phyloP scores from a whole-genome alignment of 1,140 invertebrate genomes.

The Aphelenchoides avenae region DNA sequence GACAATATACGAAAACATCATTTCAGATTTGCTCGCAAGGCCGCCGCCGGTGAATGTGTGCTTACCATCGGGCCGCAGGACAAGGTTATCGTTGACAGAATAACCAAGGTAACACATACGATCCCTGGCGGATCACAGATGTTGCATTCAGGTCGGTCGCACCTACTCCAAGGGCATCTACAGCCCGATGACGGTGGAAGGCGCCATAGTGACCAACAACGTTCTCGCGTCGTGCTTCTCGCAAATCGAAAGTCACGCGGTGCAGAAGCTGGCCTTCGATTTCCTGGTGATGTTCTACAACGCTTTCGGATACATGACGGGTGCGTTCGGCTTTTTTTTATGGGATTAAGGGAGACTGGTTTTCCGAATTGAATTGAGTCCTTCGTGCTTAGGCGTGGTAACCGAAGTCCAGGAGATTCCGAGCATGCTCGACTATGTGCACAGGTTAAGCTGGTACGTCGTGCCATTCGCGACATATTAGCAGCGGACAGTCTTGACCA shows the following conservation, averaged over 20 bases:
- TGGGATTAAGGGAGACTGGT: not conserved
- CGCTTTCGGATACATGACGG: conserved; percentile 38
- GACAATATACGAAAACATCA: not conserved
- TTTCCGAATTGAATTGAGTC: not conserved
- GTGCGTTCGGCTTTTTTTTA: conserved; percentile 12
- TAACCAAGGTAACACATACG: conserved; percentile 27
- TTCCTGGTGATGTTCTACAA: conserved; percentile 34
- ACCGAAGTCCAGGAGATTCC: conserved; percentile 37
- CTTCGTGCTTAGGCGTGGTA: conserved; percentile 3
- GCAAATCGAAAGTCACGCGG: conserved; percentile 73
- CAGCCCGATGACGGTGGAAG: conserved; percentile 80
- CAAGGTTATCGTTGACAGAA: conserved; percentile 30
- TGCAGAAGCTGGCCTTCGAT: conserved; percentile 61
- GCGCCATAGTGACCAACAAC: conserved; percentile 82
- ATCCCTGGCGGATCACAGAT: conserved; percentile 4
- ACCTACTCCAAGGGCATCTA: conserved; percentile 66
- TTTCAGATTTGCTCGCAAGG: conserved; percentile 43
- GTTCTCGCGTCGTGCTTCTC: conserved; percentile 91
- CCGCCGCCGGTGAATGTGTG: conserved; percentile 37
- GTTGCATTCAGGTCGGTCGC: conserved; percentile 40
- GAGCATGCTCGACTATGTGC: conserved; percentile 31
- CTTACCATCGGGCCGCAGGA: conserved; percentile 22
- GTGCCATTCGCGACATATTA: conserved; percentile 49
- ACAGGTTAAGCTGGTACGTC: conserved; percentile 39
- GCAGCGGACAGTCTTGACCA: no score